phyloP scores from a whole-genome alignment of 2,113 vertebrate genomes.

The Myanophis thanlyinensis region DNA sequence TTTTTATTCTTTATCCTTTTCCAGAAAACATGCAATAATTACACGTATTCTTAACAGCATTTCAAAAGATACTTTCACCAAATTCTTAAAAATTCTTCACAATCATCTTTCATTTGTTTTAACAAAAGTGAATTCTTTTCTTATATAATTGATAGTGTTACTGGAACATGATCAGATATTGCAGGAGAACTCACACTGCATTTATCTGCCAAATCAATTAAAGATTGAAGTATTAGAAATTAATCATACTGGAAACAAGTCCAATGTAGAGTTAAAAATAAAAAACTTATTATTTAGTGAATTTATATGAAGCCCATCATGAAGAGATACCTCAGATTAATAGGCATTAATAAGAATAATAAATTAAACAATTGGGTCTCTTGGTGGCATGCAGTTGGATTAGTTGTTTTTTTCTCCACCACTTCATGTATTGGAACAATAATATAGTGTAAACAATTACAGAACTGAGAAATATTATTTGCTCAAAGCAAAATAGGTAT shows the following conservation, averaged over 20 bases:
- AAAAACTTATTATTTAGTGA: not conserved
- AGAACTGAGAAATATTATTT: slow-evolving; percentile 26
- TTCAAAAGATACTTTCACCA: not conserved
- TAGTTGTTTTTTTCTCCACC: not conserved
- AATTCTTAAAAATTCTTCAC: not conserved
- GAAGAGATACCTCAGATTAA: not conserved
- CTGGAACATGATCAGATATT: not conserved
- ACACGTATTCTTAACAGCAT: not conserved
- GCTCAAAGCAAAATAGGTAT: slow-evolving; percentile 30
- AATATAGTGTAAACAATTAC: not conserved
- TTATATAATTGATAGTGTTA: not conserved
- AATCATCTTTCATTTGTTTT: not conserved
- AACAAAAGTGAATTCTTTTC: not conserved
- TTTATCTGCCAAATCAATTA: not conserved
- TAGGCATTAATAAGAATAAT: not conserved
- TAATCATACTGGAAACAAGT: no score
- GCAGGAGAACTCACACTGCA: not conserved
- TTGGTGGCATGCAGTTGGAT: not conserved
- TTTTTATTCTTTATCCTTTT: not conserved
- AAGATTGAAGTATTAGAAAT: not conserved
- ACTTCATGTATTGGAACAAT: not conserved
- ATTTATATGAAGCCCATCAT: no score
- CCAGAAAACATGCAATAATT: not conserved
- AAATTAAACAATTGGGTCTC: not conserved
- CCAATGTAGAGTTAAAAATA: not conserved